These are phyloP conservation scores for Dendrolimus pini DNA, from an alignment of 2,888 invertebrate species.

Conservation along the genomic window DNA sequence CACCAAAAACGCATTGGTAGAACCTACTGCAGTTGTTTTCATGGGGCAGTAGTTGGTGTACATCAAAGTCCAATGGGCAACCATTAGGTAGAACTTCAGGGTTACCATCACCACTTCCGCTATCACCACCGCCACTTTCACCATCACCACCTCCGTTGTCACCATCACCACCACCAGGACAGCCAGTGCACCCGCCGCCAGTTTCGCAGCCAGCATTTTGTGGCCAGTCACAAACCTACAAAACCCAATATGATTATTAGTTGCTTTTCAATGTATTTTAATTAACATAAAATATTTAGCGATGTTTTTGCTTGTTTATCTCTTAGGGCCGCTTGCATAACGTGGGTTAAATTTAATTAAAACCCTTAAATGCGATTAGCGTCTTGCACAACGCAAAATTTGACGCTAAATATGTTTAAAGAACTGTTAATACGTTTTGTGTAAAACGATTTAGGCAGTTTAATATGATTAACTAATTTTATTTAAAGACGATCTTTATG, in stretches of 20 bases:
- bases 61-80: conserved; percentile 29
- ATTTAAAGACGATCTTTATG: too few species aligned
- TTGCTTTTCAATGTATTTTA: too few species aligned
- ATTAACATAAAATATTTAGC: too few species aligned
- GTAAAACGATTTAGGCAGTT: too few species aligned
- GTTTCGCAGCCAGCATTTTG: conserved; percentile 14
- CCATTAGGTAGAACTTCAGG: conserved; percentile 26
- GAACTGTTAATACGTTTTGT: too few species aligned
- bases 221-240: conserved; percentile 26
- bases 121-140: conserved; percentile 4
- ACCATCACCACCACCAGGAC: not conserved
- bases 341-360: too few species aligned
- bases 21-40: conserved; percentile 33
- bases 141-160: conserved; percentile 5
- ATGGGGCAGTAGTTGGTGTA: conserved; percentile 34
- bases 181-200: not conserved
- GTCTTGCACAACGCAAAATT: too few species aligned
- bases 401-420: too few species aligned
- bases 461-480: too few species aligned
- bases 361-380: too few species aligned
- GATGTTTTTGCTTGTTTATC: too few species aligned
- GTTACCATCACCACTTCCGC: conserved; percentile 2
- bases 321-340: too few species aligned
- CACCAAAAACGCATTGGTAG: conserved; percentile 39
- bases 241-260: not conserved